Evolutionary conservation across 2,888 invertebrate genomes (phyloP), one percentile per base, ranked within the genome.

Genomic region (Entomobrya multifasciata): DNA sequence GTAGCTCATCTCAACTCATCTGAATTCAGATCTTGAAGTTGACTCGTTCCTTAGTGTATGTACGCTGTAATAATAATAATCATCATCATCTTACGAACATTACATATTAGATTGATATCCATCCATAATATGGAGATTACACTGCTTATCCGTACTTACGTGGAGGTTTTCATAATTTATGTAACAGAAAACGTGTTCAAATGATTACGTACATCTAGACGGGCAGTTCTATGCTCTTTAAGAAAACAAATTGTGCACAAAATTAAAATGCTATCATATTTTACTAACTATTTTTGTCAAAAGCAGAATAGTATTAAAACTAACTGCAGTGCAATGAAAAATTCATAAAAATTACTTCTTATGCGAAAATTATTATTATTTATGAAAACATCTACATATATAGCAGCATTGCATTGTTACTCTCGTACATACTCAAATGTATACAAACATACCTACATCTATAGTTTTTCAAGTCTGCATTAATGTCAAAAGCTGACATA

Each of bases 1-100:
- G 89, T 82, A 88, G 88, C 88, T 88, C 89, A 88, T 87, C 83
- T 85, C 57, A 87, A 67, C 89, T 89, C 89, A 89, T 89, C 88
- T 87, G 87, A 89, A 89, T 89, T 89, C 89, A 87, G 83, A 87
- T 88, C 88, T 89, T 87, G 89, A 72, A 81, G 74, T 83, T 88
- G 88, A 89, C 88, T 89, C 87, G 89, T 88, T 89, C 88, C 84
- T 82, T 72, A 70, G 80, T 87, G 82, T 65, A 67, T 60, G 82
- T 78, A 87, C 78, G 78, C 55, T 81, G 77, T 86, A 87, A 62
- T 83, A 76, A 83, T 87, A 79, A 84, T 83, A 72, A 76, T 87
- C 76, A 84, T 87, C 83, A 76, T 78, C 57, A 77, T 79, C 70
- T 87, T 62, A 72, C 62, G 44, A 36, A 76, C 65, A 74, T 79